Evolutionary conservation across 1,140 invertebrate species (phyloP).

Genomic region (Hyphantria cunea): DNA sequence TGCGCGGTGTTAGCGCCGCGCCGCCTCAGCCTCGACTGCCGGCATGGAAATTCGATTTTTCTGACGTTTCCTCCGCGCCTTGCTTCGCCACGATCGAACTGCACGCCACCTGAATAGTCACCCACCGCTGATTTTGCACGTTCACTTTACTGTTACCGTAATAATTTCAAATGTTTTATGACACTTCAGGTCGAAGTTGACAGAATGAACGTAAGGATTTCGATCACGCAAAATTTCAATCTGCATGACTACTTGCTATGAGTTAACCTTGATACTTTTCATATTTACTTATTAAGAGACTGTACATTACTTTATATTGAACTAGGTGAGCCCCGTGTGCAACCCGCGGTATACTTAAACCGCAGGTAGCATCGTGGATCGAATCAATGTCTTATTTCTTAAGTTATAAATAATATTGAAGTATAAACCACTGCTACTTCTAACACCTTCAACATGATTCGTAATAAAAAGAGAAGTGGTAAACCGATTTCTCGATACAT

Average conservation of each 20-base stretch:
- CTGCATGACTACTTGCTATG: conserved; percentile 31
- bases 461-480: no score
- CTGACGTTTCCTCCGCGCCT: conserved; percentile 79
- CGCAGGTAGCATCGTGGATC: no score
- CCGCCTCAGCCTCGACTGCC: conserved; percentile 76
- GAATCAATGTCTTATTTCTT: no score
- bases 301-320: conserved; percentile 1
- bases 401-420: no score
- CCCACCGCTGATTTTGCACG: conserved; percentile 73
- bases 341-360: no score
- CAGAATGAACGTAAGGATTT: conserved; percentile 43
- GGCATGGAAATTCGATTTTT: conserved; percentile 80
- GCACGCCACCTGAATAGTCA: conserved; percentile 63
- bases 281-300: conserved; percentile 25
- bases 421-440: no score
- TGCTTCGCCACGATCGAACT: conserved; percentile 74
- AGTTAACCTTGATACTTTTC: conserved; percentile 41
- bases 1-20: conserved; percentile 71
- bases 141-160: conserved; percentile 50
- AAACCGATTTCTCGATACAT: no score
- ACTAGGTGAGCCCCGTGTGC: no score
- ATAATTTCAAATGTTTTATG: conserved; percentile 64
- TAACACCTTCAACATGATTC: no score
- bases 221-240: conserved; percentile 58
- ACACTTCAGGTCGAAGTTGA: conserved; percentile 54